These are phyloP conservation scores for Microtus pennsylvanicus DNA, from an alignment of 2,113 vertebrate species.

Conservation along the genomic window DNA sequence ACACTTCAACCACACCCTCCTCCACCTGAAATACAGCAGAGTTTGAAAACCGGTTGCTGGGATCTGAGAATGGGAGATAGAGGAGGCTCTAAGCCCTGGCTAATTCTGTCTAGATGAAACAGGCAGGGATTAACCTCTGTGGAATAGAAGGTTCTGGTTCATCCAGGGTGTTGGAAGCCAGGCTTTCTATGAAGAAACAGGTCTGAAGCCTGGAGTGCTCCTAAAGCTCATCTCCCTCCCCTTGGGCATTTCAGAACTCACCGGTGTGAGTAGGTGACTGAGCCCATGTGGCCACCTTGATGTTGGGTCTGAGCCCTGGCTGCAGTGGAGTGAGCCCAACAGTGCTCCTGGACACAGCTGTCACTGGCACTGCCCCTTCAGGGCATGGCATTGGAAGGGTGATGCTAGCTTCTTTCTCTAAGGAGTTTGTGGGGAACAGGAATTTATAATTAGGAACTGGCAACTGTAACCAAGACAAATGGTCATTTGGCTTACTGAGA, in stretches of 20 bases:
- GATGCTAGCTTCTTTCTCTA: not conserved
- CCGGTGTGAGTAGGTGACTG: not conserved
- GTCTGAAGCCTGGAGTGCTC: not conserved
- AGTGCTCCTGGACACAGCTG: not conserved
- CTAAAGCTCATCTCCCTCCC: not conserved
- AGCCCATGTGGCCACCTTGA: not conserved
- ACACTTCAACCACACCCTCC: conserved; percentile 49
- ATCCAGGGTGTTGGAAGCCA: not conserved
- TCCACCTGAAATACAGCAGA: conserved; percentile 58
- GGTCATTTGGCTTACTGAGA: conserved; percentile 26
- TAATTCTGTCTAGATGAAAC: conserved; percentile 43
- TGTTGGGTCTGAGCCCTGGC: not conserved
- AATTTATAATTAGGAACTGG: not conserved
- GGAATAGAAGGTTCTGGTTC: conserved; percentile 38
- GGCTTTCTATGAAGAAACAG: not conserved
- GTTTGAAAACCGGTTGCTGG: conserved; percentile 68
- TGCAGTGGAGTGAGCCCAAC: not conserved
- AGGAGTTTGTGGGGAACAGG: not conserved
- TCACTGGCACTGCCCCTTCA: not conserved
- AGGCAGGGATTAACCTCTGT: conserved; percentile 17
- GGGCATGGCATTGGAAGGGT: not conserved
- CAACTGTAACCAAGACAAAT: conserved; percentile 34
- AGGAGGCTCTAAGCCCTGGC: conserved; percentile 1
- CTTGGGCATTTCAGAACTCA: not conserved
- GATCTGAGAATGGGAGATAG: conserved; percentile 46